Base-by-base conservation (phyloP, 2,888 invertebrate genomes). In the Globia sparganii region DNA sequence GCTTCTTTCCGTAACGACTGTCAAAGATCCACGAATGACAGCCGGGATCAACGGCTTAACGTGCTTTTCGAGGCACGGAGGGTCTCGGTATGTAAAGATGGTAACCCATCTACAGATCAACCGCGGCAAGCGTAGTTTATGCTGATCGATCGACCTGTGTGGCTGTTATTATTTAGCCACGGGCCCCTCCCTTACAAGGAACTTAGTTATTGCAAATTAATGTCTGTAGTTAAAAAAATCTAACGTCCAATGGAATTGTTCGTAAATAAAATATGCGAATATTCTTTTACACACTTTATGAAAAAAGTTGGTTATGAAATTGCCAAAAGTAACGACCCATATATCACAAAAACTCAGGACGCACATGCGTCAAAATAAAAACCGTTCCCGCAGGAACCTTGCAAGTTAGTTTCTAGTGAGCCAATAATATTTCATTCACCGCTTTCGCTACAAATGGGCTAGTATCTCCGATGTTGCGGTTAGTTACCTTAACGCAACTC, bases 401-500 rank as follows among this genome's bases (percentile, higher is more conserved):
- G 87, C 87, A 83, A 87, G 88, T 88, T 86, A 73, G 80, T 81
- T 64, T 81, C 73, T 80, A 85, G 71, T 85, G 87, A 85, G 78
- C 88, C 81, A 83, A 77, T 76, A 73, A 82, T 88, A 87, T 83
- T 72, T 88, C 81, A 88, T 88, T 76, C 70, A 46, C 61, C 64
- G 80, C 75, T 87, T 87, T 74, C 84, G 75, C 80, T 80, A 67
- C 80, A 79, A 83, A 87, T 84, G 82, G 74, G 70, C 75, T 76
- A 65, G 62, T 73, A 73, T 73, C 81, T 81, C 56, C 80, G 56
- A 83, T 86, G 79, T 92, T 95, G 95, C 89, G 95, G 95, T 93
- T 87, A 86, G 90, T 87, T 90, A 89, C 90, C 89, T 90, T 87
- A 86, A 91, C 90, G 93, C 90, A 92, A 92, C 90, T 89, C 88